These are phyloP conservation scores for Oscheius sp. DNA, from an alignment of 2,888 invertebrate genomes.

Conservation along the genomic window DNA sequence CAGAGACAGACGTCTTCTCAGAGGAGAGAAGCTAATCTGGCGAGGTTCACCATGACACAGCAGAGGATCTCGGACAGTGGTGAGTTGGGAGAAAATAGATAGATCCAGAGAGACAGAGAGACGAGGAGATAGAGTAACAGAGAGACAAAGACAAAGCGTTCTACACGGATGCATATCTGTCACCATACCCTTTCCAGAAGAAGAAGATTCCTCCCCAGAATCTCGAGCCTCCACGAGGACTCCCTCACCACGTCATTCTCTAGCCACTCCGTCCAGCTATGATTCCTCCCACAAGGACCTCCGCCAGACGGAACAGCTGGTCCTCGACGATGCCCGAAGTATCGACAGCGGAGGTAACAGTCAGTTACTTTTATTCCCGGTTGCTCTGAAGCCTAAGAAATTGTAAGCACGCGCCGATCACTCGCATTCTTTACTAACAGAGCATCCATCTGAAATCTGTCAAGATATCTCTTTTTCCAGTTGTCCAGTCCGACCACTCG, in stretches of 20 bases:
- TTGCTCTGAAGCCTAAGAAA: neutral
- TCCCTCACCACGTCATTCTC: conserved; percentile 56
- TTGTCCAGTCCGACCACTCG: conserved; percentile 72
- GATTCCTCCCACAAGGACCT: conserved; percentile 39
- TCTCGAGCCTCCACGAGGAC: conserved; percentile 63
- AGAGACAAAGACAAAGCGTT: no score
- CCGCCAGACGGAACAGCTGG: conserved; percentile 22
- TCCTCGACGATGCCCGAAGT: conserved; percentile 49
- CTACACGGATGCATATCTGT: no score
- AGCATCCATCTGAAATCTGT: neutral
- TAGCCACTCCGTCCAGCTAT: conserved; percentile 67
- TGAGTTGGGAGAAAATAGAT: conserved; percentile 22
- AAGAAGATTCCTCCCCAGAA: conserved; percentile 65
- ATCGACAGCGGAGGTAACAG: conserved; percentile 63
- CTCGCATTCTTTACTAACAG: neutral
- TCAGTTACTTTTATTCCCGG: conserved; percentile 30
- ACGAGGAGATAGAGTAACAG: neutral
- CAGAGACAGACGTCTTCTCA: conserved; percentile 13
- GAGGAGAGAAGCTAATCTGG: conserved; percentile 54
- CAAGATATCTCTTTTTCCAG: conserved; percentile 48
- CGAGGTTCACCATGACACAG: conserved; percentile 47
- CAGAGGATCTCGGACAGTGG: conserved; percentile 45
- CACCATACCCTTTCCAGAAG: conserved; percentile 18
- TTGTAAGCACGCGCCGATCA: neutral
- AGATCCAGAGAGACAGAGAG: neutral